A percentile compares a stretch with the other conserved stretches of the same genome.
phyloP scores from a whole-genome alignment of 2,888 invertebrate genomes.

The Encarsia formosa region DNA sequence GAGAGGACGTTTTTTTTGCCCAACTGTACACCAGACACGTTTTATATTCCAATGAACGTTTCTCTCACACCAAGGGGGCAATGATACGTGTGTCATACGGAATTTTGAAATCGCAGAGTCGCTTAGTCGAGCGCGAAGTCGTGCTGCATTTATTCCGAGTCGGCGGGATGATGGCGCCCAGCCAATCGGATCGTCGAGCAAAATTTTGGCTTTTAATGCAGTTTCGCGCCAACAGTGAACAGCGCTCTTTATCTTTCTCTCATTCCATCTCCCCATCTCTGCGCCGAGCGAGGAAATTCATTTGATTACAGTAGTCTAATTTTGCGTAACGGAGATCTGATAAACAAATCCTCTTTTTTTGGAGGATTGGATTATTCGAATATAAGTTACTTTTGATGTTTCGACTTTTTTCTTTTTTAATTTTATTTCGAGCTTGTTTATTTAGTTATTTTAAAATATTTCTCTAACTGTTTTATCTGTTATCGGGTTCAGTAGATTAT shows the following conservation, averaged over 20 bases:
- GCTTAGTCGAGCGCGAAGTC: slow-evolving; percentile 49
- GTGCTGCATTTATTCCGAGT: slow-evolving; percentile 31
- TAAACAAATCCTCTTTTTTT: too few species aligned
- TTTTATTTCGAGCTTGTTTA: too few species aligned
- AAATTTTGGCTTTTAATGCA: slow-evolving; percentile 32
- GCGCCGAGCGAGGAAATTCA: slow-evolving; percentile 18
- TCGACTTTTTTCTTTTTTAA: too few species aligned
- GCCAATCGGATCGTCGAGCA: slow-evolving; percentile 33
- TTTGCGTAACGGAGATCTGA: too few species aligned
- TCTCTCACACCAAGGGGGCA: slow-evolving; percentile 29
- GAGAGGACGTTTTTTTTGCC: slow-evolving; percentile 30
- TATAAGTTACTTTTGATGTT: too few species aligned
- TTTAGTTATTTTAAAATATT: too few species aligned
- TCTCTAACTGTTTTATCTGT: too few species aligned
- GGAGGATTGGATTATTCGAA: too few species aligned
- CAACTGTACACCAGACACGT: slow-evolving; percentile 33
- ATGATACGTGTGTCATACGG: slow-evolving; percentile 45
- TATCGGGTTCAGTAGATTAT: too few species aligned
- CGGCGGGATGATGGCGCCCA: slow-evolving; percentile 25
- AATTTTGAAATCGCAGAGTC: slow-evolving; percentile 49
- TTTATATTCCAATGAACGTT: slow-evolving; percentile 39
- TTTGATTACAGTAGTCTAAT: slow-evolving; percentile 22
- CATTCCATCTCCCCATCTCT: too few species aligned
- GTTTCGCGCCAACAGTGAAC: slow-evolving; percentile 22
- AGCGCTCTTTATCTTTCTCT: too few species aligned